A percentile compares a stretch with the other conserved stretches of the same genome.
Conservation (phyloP, 2,797 vertebrate genomes). For the Oreochromis grahami region DNA sequence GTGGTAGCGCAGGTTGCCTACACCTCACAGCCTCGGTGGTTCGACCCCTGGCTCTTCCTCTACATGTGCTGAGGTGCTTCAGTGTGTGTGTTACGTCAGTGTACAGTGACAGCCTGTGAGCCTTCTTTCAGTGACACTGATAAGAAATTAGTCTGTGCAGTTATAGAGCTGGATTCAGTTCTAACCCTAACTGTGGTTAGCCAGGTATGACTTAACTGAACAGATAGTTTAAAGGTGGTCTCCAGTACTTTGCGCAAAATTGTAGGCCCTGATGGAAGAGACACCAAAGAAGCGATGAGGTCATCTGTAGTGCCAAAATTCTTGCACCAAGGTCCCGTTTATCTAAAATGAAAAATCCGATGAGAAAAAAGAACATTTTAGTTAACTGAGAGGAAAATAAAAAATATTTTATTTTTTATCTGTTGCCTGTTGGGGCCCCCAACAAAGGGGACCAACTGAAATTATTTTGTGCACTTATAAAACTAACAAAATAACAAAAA, state of each 20-base stretch:
- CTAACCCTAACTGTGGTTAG: neutral
- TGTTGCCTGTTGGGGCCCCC: no score
- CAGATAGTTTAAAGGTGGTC: neutral
- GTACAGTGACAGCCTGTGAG: fast-evolving
- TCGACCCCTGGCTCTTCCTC: neutral
- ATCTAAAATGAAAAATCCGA: neutral
- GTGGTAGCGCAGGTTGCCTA: neutral
- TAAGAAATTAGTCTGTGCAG: fast-evolving
- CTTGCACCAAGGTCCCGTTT: neutral
- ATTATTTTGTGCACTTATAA: neutral
- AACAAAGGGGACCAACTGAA: neutral
- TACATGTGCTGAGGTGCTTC: neutral
- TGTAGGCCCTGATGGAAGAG: neutral
- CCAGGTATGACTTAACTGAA: neutral
- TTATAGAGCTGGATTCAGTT: neutral
- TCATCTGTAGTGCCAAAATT: neutral
- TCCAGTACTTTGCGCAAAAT: neutral
- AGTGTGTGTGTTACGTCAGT: neutral
- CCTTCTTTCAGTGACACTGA: neutral
- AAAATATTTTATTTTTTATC: neutral
- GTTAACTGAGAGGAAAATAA: neutral
- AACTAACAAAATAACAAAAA: neutral
- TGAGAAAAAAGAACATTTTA: neutral
- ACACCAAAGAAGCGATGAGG: neutral
- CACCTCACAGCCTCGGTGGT: neutral